phyloP scores from a whole-genome alignment of 2,797 vertebrate genomes.

The Eospalax fontanierii region DNA sequence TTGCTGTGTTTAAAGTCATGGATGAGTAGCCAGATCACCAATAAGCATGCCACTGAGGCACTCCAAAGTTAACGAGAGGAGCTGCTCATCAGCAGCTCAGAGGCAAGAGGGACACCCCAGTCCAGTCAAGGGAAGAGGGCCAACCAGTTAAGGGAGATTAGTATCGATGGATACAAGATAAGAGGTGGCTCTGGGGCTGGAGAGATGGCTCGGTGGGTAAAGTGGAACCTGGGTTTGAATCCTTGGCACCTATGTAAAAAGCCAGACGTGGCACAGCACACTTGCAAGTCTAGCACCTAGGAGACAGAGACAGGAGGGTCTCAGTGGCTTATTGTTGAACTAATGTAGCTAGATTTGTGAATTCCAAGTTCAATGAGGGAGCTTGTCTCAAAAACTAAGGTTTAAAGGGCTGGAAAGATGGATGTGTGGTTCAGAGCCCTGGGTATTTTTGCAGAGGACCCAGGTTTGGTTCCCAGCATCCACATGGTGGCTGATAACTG shows the following conservation, averaged over 20 bases:
- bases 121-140: neutral
- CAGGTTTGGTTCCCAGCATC: no score
- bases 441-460: no score
- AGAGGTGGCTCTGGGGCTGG: neutral
- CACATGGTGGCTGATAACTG: no score
- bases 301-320: neutral
- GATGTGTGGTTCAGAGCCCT: no score
- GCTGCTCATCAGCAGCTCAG: neutral
- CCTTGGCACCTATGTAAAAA: neutral
- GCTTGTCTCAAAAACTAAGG: no score
- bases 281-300: neutral
- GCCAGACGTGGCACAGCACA: neutral
- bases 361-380: neutral
- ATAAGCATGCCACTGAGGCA: neutral
- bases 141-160: neutral
- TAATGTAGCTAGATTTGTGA: neutral
- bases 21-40: neutral
- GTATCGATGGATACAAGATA: neutral
- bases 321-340: neutral
- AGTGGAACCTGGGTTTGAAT: neutral
- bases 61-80: neutral
- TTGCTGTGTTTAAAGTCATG: neutral
- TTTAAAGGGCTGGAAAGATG: no score
- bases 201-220: neutral
- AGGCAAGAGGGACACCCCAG: neutral